Percentiles rank a stretch among this genome's conserved stretches.
These are phyloP conservation scores for Corynorhinus townsendii DNA, from an alignment of 2,113 vertebrate species.

Conservation along the genomic window DNA sequence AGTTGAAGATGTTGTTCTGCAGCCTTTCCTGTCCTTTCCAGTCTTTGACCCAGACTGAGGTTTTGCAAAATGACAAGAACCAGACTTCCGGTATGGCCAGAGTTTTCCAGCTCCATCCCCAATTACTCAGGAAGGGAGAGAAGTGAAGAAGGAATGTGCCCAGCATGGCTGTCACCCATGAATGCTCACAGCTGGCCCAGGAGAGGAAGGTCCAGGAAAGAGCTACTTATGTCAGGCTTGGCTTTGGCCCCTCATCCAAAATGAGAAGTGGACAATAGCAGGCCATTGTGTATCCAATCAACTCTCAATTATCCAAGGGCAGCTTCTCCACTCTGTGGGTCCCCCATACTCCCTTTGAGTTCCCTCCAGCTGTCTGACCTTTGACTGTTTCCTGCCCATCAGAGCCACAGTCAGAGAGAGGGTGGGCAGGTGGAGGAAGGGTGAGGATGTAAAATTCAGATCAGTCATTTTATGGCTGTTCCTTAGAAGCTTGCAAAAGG, in stretches of 20 bases:
- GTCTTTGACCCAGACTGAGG: not conserved
- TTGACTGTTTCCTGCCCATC: slow-evolving; percentile 62
- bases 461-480: slow-evolving; percentile 60
- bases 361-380: slow-evolving; percentile 75
- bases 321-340: slow-evolving; percentile 61
- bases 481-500: slow-evolving; percentile 38
- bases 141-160: slow-evolving; percentile 8
- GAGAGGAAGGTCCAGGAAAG: slow-evolving; percentile 45
- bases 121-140: not conserved
- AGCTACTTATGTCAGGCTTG: slow-evolving; percentile 45
- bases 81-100: not conserved
- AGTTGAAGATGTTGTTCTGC: not conserved
- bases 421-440: slow-evolving; percentile 63
- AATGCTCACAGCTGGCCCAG: slow-evolving; percentile 58
- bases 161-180: slow-evolving; percentile 2
- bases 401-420: slow-evolving; percentile 56
- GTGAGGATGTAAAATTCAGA: slow-evolving; percentile 57
- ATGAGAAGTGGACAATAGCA: slow-evolving; percentile 59
- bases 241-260: slow-evolving; percentile 59
- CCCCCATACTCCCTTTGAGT: slow-evolving; percentile 47
- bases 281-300: slow-evolving; percentile 70
- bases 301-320: slow-evolving; percentile 70
- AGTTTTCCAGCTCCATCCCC: not conserved
- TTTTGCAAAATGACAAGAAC: not conserved
- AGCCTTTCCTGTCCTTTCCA: not conserved